Percentiles rank a stretch among this genome's conserved stretches.
phyloP scores from a whole-genome alignment of 2,113 vertebrate genomes.

The Aegithalos caudatus region DNA sequence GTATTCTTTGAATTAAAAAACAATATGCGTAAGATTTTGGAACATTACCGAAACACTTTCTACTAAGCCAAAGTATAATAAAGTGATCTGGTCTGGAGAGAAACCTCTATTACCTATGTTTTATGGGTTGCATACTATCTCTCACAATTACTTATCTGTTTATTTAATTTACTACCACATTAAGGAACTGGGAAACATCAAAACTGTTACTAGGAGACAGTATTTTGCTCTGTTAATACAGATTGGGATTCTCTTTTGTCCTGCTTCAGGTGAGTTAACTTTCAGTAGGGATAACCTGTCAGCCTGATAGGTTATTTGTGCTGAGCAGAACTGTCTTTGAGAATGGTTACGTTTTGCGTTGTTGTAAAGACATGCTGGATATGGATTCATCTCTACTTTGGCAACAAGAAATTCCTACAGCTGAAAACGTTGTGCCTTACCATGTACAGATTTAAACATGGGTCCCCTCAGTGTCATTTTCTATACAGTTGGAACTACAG shows the following conservation, averaged over 20 bases:
- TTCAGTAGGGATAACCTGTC: neutral
- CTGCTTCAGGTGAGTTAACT: neutral
- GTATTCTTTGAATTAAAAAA: slow-evolving; percentile 2
- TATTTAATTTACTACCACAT: neutral
- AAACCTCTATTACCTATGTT: neutral
- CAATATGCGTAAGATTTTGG: neutral
- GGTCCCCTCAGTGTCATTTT: neutral
- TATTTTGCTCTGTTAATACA: neutral
- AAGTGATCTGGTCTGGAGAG: neutral
- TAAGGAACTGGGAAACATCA: neutral
- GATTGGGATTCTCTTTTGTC: neutral
- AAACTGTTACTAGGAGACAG: neutral
- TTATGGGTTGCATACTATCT: neutral
- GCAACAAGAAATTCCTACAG: neutral
- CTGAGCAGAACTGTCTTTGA: neutral
- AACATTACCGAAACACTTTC: neutral
- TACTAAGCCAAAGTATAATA: neutral
- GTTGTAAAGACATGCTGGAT: neutral
- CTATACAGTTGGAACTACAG: neutral
- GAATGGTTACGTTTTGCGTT: neutral
- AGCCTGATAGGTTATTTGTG: neutral
- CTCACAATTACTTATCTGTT: neutral
- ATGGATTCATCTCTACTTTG: neutral
- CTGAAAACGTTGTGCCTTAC: neutral
- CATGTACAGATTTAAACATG: neutral